Percentiles rank a stretch among this genome's conserved stretches.
Conservation (phyloP, 2,888 invertebrate species). For the Drosophila neotestacea region DNA sequence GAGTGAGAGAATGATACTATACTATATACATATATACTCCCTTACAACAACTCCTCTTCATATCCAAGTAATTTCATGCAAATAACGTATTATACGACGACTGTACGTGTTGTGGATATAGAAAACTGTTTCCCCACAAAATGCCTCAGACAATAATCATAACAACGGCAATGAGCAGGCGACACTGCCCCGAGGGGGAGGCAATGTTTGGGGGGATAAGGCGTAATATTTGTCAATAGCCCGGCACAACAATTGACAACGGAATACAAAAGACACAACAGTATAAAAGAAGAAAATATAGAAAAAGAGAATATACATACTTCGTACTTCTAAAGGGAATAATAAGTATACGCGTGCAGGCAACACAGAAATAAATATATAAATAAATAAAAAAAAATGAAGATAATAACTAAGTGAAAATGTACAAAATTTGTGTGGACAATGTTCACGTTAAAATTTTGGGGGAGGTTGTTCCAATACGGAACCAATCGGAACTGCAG, state of each 20-base stretch:
- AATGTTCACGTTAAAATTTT: neutral
- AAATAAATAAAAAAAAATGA: slow-evolving; percentile 71
- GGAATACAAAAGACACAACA: slow-evolving; percentile 37
- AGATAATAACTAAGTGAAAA: slow-evolving; percentile 76
- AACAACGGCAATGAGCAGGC: slow-evolving; percentile 60
- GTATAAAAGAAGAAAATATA: slow-evolving; percentile 15
- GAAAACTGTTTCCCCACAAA: slow-evolving; percentile 56
- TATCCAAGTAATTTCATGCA: slow-evolving; percentile 74
- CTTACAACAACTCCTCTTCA: neutral
- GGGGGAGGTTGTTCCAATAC: slow-evolving; percentile 8
- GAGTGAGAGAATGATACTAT: slow-evolving; percentile 12
- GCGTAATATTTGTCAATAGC: slow-evolving; percentile 75
- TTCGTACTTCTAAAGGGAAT: slow-evolving; percentile 20
- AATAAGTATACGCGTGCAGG: slow-evolving; percentile 41
- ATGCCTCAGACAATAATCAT: slow-evolving; percentile 76
- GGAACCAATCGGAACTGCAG: slow-evolving; percentile 39
- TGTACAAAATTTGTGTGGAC: slow-evolving; percentile 26
- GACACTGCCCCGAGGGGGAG: slow-evolving; percentile 19
- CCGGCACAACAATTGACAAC: slow-evolving; percentile 70
- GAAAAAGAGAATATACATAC: slow-evolving; percentile 15
- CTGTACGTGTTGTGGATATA: slow-evolving; percentile 76
- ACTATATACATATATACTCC: slow-evolving; percentile 3
- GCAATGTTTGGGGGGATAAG: slow-evolving; percentile 6
- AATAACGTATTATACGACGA: slow-evolving; percentile 75
- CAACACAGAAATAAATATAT: slow-evolving; percentile 67